Evolutionary conservation across 2,888 invertebrate species (phyloP), one percentile per base, ranked within the genome.

Genomic region (Hypena proboscidalis): DNA sequence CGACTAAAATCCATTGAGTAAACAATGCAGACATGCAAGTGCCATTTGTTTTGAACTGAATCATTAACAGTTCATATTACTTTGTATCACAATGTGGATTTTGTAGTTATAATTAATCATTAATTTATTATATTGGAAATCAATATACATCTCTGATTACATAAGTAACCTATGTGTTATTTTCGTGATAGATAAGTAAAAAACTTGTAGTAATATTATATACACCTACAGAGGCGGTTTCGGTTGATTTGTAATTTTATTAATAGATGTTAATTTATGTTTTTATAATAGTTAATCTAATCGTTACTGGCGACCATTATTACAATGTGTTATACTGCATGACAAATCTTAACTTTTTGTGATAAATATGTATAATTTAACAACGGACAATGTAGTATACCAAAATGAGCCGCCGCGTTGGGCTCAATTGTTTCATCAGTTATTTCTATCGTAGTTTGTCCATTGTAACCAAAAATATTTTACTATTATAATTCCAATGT

Each of bases 181-280:
- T 87, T 89, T 87, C 85, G 85, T 86, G 85, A 86, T 89, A 89
- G 84, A 78, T 87, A 86, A 83, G 85, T 76, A 78, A 83, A 70
- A 70, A 73, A 77, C 79, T 77, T 83, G 74, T 86, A 85, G 81
- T 82, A 73, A 77, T 81, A 77, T 80, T 67, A 58, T 66, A 74
- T 73, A 70, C 74, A 81, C 74, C 70, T 75, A 70, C 74, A 70
- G 76, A 80, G 78, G 80, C 81, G 81, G 80, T 82, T 82, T 83
- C 70, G 74, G 83, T 84, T 70, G 74, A 76, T 83, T 81, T 69
- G 72, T 81, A 80, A 75, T 72, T 75, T 74, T 72, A 65, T 73
- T 65, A 62, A 65, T 69, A 71, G 60, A 67, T 59, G 52, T 64
- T 68, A 67, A 69, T 68, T 65, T 71, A 62, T 71, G 47, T 58